Conservation (phyloP, 2,888 invertebrate genomes). For the Physocephala rufipes region DNA sequence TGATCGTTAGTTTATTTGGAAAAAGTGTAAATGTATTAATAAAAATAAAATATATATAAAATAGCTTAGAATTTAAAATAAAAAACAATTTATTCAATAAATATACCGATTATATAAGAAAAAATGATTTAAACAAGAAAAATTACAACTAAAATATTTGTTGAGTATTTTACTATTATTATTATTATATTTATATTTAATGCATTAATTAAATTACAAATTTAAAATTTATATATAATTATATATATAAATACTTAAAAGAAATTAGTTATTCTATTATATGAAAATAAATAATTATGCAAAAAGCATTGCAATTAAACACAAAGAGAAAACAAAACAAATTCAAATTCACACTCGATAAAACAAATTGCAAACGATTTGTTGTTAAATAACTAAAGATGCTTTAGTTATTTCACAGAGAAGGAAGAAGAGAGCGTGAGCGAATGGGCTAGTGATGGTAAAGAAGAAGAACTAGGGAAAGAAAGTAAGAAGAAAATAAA, state of each 20-base stretch:
- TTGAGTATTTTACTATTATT: constrained; percentile 62
- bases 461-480: constrained; percentile 12
- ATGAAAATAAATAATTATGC: constrained; percentile 35
- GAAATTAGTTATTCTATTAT: constrained; percentile 31
- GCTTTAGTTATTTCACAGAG: not conserved
- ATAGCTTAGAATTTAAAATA: constrained; percentile 31
- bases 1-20: constrained; percentile 7
- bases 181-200: constrained; percentile 47
- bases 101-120: constrained; percentile 44
- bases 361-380: constrained; percentile 27
- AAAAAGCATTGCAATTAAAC: constrained; percentile 4
- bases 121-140: constrained; percentile 49
- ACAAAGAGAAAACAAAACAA: constrained; percentile 8
- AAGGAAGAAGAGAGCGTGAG: not conserved
- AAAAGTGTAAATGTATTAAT: constrained; percentile 26
- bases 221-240: constrained; percentile 37
- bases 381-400: constrained; percentile 11
- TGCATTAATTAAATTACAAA: constrained; percentile 49
- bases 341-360: constrained; percentile 27
- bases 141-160: constrained; percentile 60
- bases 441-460: not conserved
- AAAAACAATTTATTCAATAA: constrained; percentile 21
- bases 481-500: constrained; percentile 32
- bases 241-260: constrained; percentile 43
- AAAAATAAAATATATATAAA: not conserved